phyloP scores from a whole-genome alignment of 2,797 vertebrate genomes.

The Rachycentron canadum region DNA sequence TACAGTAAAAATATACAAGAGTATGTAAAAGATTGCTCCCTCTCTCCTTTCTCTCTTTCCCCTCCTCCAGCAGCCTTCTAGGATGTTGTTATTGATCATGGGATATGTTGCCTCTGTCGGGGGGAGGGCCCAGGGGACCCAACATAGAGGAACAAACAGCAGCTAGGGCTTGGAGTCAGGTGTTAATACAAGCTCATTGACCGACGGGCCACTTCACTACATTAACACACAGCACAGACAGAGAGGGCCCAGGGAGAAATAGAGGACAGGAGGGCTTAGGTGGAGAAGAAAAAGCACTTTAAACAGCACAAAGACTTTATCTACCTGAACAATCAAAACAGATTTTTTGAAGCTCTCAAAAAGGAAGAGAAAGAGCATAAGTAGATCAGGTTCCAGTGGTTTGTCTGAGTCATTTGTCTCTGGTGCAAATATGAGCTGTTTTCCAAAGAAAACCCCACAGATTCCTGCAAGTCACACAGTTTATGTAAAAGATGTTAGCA shows the following conservation, averaged over 20 bases:
- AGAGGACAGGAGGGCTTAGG: constrained; percentile 35
- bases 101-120: constrained; percentile 76
- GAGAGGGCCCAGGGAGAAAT: constrained; percentile 53
- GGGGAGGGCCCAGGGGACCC: constrained; percentile 76
- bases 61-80: constrained; percentile 59
- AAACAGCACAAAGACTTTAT: constrained; percentile 42
- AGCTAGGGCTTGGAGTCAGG: constrained; percentile 80
- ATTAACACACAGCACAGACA: constrained; percentile 78
- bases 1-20: constrained; percentile 29
- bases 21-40: constrained; percentile 42
- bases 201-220: constrained; percentile 81
- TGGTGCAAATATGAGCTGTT: constrained; percentile 25
- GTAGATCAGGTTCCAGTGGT: constrained; percentile 27
- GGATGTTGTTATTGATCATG: constrained; percentile 82
- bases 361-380: constrained; percentile 26
- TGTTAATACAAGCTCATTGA: constrained; percentile 88
- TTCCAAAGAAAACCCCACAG: neutral
- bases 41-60: neutral
- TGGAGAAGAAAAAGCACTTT: constrained; percentile 19
- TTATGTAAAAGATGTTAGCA: constrained; percentile 3
- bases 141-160: constrained; percentile 78
- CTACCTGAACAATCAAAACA: constrained; percentile 30
- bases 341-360: neutral
- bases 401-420: constrained; percentile 46
- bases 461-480: constrained; percentile 19